phyloP scores from a whole-genome alignment of 2,797 vertebrate species.

The Hypotaenidia okinawae region DNA sequence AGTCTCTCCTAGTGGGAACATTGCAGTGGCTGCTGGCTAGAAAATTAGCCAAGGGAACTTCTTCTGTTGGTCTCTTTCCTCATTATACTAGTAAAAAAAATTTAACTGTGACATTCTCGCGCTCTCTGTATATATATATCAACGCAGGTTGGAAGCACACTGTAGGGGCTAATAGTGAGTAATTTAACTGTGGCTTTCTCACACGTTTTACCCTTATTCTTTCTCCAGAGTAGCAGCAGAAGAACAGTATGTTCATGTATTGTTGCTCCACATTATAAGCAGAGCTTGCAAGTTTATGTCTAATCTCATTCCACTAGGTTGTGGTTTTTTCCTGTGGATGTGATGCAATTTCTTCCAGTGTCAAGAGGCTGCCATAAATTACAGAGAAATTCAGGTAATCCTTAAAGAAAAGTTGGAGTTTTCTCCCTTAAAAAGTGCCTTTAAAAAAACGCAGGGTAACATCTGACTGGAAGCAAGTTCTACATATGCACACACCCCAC shows the following conservation, averaged over 20 bases:
- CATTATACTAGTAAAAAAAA: constrained; percentile 81
- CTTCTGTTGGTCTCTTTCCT: constrained; percentile 78
- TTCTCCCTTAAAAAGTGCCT: background rate
- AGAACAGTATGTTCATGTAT: constrained; percentile 47
- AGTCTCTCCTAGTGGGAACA: constrained; percentile 77
- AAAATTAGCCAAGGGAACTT: constrained; percentile 81
- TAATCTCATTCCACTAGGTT: constrained; percentile 59
- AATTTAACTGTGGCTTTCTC: constrained; percentile 72
- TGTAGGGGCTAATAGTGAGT: constrained; percentile 78
- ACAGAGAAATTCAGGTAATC: constrained; percentile 56
- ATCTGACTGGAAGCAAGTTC: background rate
- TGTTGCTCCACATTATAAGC: constrained; percentile 63
- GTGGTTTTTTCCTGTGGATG: constrained; percentile 52
- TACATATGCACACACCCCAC: rapidly evolving
- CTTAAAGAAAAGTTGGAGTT: background rate
- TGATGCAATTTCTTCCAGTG: constrained; percentile 69
- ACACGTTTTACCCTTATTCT: constrained; percentile 66
- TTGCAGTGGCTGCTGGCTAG: constrained; percentile 75
- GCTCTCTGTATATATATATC: constrained; percentile 61
- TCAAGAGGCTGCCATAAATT: constrained; percentile 65
- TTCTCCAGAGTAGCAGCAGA: constrained; percentile 66
- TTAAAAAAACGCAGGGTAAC: background rate
- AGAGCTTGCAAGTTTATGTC: constrained; percentile 69
- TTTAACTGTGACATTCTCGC: constrained; percentile 76
- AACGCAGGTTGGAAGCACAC: constrained; percentile 72